Conservation (phyloP, 2,797 vertebrate genomes). For the Pitangus sulphuratus region DNA sequence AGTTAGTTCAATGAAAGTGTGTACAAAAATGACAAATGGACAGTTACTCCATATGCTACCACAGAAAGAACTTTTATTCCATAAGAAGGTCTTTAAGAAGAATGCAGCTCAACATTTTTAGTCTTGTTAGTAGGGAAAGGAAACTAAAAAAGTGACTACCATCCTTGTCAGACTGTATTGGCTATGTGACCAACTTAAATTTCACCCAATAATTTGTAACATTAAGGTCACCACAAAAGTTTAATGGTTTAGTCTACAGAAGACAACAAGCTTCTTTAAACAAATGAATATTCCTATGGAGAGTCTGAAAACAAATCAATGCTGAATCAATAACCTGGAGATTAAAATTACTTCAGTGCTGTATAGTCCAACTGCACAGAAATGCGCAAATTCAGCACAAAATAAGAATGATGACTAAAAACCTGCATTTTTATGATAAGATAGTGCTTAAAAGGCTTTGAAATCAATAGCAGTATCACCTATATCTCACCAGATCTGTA, state of each 20-base stretch:
- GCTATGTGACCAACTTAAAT: background rate
- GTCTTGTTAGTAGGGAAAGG: background rate
- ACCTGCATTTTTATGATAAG: background rate
- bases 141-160: background rate
- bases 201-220: background rate
- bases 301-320: background rate
- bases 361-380: background rate
- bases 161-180: background rate
- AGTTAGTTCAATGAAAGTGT: background rate
- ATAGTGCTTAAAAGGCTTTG: background rate
- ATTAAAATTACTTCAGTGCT: background rate
- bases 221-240: background rate
- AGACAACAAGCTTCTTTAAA: background rate
- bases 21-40: background rate
- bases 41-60: background rate
- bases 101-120: background rate
- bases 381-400: background rate
- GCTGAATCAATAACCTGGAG: background rate
- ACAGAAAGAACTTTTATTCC: background rate
- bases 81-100: background rate
- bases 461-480: background rate
- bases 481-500: background rate
- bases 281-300: background rate
- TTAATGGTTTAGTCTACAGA: background rate
- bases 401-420: background rate